Percentiles rank a stretch among this genome's conserved stretches.
Evolutionary conservation across 2,113 vertebrate species (phyloP).

Genomic region (Gymnogyps californianus): DNA sequence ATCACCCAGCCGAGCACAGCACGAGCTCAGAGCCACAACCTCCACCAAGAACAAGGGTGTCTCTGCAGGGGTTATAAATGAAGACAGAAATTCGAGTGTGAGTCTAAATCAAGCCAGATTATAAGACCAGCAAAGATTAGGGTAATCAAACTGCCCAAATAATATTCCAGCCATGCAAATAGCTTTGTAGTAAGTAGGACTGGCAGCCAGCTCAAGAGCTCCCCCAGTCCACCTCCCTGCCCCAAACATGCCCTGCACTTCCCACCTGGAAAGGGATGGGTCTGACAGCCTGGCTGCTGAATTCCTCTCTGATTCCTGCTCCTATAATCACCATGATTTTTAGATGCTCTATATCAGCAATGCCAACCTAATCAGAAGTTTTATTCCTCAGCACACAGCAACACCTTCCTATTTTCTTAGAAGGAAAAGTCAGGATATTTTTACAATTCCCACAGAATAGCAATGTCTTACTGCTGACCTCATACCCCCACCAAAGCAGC

Average conservation of each 20-base stretch:
- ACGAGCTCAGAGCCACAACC: background rate
- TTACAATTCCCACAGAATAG: background rate
- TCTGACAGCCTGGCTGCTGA: background rate
- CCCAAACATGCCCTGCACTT: rapidly evolving
- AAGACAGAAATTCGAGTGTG: slow-evolving; percentile 42
- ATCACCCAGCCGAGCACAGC: background rate
- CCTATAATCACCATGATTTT: background rate
- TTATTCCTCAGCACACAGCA: background rate
- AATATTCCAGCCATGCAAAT: slow-evolving; percentile 40
- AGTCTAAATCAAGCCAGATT: slow-evolving; percentile 44
- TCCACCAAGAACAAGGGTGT: background rate
- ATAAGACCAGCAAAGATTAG: slow-evolving; percentile 35
- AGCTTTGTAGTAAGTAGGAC: background rate
- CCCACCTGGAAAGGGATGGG: rapidly evolving
- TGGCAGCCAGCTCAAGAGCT: background rate
- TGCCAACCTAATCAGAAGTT: background rate
- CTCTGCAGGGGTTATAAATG: background rate
- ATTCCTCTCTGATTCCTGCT: background rate
- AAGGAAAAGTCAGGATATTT: background rate
- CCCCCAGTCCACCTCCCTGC: background rate
- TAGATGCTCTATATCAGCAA: rapidly evolving
- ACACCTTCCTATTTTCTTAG: rapidly evolving
- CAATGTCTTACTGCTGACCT: background rate
- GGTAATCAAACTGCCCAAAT: slow-evolving; percentile 44
- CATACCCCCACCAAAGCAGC: rapidly evolving